Evolutionary conservation across 1,140 invertebrate species (phyloP).

Genomic region (Ceratoteleas bidentatus): DNA sequence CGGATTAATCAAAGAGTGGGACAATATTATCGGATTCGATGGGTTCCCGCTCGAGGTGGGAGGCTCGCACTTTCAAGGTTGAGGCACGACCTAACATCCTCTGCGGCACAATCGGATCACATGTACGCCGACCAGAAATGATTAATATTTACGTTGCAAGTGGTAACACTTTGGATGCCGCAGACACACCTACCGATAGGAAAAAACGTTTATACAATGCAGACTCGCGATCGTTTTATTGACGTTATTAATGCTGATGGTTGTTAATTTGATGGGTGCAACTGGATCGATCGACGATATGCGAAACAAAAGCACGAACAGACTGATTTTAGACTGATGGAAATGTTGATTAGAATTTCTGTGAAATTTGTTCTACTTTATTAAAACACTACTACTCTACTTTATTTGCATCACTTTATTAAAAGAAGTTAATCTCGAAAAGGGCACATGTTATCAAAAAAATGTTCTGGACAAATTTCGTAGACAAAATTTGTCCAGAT

Average conservation of each 20-base stretch:
- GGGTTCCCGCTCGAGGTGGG: constrained; percentile 49
- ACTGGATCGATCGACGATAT: too few species aligned
- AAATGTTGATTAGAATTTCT: too few species aligned
- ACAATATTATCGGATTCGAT: constrained; percentile 53
- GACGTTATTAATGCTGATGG: constrained; percentile 6
- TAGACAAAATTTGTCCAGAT: too few species aligned
- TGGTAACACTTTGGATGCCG: constrained; percentile 40
- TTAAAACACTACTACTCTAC: too few species aligned
- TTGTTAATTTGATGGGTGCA: too few species aligned
- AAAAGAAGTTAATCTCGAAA: too few species aligned
- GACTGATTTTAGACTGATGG: too few species aligned
- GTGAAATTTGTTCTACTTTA: too few species aligned
- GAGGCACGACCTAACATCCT: constrained; percentile 53
- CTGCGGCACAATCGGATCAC: constrained; percentile 30
- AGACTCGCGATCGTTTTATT: constrained; percentile 26
- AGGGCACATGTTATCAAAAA: too few species aligned
- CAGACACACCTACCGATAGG: constrained; percentile 30
- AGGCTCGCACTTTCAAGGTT: constrained; percentile 62
- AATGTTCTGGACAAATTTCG: too few species aligned
- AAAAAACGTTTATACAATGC: constrained; percentile 33
- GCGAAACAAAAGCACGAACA: too few species aligned
- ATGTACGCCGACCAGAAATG: constrained; percentile 28
- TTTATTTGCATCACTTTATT: too few species aligned
- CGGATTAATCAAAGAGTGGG: constrained; percentile 67
- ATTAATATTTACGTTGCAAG: constrained; percentile 35